Percentiles rank a stretch among this genome's conserved stretches.
phyloP scores from a whole-genome alignment of 2,113 vertebrate genomes.

The Percina caprodes region DNA sequence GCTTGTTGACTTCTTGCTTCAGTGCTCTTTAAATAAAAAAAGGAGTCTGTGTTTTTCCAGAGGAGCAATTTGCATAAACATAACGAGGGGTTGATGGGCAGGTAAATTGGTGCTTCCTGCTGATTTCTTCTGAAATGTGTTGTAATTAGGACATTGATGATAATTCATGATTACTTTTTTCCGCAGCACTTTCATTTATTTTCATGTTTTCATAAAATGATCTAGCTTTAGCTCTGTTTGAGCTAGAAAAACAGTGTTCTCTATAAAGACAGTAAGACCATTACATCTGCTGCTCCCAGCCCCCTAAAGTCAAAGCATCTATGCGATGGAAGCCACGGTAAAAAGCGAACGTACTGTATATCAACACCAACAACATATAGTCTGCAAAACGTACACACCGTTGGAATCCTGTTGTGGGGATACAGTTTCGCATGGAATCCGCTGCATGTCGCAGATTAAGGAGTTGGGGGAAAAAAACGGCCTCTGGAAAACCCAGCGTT shows the following conservation, averaged over 20 bases:
- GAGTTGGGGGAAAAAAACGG: no score
- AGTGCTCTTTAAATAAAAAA: conserved; percentile 26
- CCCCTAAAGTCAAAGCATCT: neutral
- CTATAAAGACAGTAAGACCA: no score
- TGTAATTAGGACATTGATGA: conserved; percentile 2
- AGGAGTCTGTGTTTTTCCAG: neutral
- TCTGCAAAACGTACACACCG: no score
- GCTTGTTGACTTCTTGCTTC: conserved; percentile 27
- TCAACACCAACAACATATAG: no score
- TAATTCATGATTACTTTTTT: conserved; percentile 9
- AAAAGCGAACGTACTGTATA: neutral
- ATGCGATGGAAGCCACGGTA: neutral
- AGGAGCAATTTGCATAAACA: conserved; percentile 8
- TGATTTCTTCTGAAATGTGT: conserved; percentile 21
- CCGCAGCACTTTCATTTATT: neutral
- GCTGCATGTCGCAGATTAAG: no score
- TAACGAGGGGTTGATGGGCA: conserved; percentile 25
- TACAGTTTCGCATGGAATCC: no score
- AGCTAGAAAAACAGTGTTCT: no score
- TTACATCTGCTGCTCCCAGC: neutral
- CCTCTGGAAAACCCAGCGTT: no score
- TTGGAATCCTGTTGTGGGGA: no score
- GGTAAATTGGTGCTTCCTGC: conserved; percentile 18
- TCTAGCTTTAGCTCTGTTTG: neutral
- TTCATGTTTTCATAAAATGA: no score